These are phyloP conservation scores for Encarsia formosa DNA, from an alignment of 2,888 invertebrate genomes.

Conservation along the genomic window DNA sequence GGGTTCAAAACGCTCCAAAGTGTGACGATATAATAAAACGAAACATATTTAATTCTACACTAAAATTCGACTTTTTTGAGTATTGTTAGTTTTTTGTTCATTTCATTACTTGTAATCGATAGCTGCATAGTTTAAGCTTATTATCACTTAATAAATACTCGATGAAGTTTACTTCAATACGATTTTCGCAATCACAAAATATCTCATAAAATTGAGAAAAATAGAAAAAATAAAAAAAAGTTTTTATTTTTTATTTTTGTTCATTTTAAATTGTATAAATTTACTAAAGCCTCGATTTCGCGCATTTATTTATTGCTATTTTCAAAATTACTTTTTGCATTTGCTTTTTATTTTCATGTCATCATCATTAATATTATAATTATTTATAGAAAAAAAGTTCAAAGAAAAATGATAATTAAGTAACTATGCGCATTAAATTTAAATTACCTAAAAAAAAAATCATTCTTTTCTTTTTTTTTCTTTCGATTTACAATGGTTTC, in stretches of 20 bases:
- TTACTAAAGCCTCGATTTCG: background rate
- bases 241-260: background rate
- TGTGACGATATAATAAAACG: constrained; percentile 22
- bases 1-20: constrained; percentile 29
- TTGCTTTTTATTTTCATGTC: background rate
- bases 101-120: constrained; percentile 12
- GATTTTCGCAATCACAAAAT: constrained; percentile 4
- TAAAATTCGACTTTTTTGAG: constrained; percentile 16
- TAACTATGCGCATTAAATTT: constrained; percentile 8
- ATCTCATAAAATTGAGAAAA: constrained; percentile 9
- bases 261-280: no score
- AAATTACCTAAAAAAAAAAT: no score
- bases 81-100: constrained; percentile 6
- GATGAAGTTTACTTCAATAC: constrained; percentile 6
- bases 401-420: constrained; percentile 12
- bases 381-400: no score
- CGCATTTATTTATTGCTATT: constrained; percentile 2
- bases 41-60: constrained; percentile 10
- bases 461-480: no score
- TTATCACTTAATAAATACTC: constrained; percentile 1
- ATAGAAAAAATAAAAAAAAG: background rate
- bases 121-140: constrained; percentile 10
- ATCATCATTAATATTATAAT: background rate
- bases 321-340: background rate
- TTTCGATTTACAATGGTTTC: no score